Evolutionary conservation across 2,888 invertebrate genomes (phyloP).

Genomic region (Dasysyrphus tricinctus): DNA sequence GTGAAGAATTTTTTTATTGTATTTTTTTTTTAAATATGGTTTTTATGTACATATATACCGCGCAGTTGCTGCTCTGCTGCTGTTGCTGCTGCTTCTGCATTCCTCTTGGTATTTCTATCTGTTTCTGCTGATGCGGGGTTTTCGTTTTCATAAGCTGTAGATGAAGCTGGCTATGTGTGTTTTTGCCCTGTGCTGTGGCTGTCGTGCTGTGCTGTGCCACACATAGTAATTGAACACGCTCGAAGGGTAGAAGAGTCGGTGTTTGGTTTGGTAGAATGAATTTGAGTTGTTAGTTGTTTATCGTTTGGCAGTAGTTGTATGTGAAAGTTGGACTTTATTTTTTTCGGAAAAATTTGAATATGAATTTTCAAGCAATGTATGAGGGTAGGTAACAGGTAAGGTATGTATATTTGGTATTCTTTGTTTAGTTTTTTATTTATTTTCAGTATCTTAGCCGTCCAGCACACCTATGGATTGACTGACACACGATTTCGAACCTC

Average conservation of each 20-base stretch:
- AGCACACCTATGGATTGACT: no score
- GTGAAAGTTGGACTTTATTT: slow-evolving; percentile 58
- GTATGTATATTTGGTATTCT: no score
- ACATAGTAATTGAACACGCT: slow-evolving; percentile 71
- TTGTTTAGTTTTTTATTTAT: no score
- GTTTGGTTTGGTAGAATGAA: slow-evolving; percentile 36
- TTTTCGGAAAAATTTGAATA: no score
- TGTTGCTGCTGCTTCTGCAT: slow-evolving; percentile 29
- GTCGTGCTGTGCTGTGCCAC: slow-evolving; percentile 47
- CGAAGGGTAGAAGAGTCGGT: slow-evolving; percentile 36
- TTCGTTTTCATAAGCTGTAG: slow-evolving; percentile 22
- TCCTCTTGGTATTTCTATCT: slow-evolving; percentile 54
- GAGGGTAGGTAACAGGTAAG: no score
- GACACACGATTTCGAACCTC: no score
- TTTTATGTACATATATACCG: slow-evolving; percentile 34
- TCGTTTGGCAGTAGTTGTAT: slow-evolving; percentile 39
- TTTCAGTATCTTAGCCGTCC: no score
- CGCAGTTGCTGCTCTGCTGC: slow-evolving; percentile 1
- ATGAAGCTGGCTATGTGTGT: slow-evolving; percentile 1
- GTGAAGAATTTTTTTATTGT: slow-evolving; percentile 23
- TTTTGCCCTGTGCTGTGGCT: slow-evolving; percentile 8
- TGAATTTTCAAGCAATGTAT: no score
- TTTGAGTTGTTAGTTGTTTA: slow-evolving; percentile 42
- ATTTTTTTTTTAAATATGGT: slow-evolving; percentile 34
- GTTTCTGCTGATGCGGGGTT: slow-evolving; percentile 72